These are phyloP conservation scores for Oreortyx pictus DNA, from an alignment of 2,797 vertebrate genomes.

Conservation along the genomic window DNA sequence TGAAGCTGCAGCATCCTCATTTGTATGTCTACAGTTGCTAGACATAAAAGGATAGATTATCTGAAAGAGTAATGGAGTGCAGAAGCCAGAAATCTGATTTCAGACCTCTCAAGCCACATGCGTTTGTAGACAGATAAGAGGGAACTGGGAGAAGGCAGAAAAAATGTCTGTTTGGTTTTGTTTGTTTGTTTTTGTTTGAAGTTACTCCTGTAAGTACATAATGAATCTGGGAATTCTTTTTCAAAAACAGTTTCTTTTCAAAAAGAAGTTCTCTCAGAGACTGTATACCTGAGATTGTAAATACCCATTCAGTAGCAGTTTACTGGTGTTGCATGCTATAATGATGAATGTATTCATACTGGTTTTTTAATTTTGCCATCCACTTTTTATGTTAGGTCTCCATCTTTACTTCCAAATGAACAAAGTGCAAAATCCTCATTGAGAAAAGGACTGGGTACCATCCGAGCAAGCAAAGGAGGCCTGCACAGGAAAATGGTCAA, in stretches of 20 bases:
- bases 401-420: neutral
- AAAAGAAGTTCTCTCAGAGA: neutral
- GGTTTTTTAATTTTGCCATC: neutral
- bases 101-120: neutral
- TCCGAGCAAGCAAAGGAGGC: neutral
- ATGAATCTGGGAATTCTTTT: neutral
- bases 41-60: neutral
- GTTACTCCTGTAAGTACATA: neutral
- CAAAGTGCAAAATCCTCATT: neutral
- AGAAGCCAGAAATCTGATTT: neutral
- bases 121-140: neutral
- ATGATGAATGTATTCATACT: neutral
- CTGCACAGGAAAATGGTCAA: neutral
- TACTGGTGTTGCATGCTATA: neutral
- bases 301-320: neutral
- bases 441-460: neutral
- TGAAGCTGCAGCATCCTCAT: neutral
- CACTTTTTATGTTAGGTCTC: neutral
- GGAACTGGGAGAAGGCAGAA: neutral
- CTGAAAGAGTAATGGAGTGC: neutral
- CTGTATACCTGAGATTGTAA: neutral
- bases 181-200: fast-evolving
- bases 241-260: neutral
- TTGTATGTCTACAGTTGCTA: neutral
- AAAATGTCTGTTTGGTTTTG: fast-evolving